Conservation (phyloP, 2,888 invertebrate genomes). For the Nasonovia ribisnigri region DNA sequence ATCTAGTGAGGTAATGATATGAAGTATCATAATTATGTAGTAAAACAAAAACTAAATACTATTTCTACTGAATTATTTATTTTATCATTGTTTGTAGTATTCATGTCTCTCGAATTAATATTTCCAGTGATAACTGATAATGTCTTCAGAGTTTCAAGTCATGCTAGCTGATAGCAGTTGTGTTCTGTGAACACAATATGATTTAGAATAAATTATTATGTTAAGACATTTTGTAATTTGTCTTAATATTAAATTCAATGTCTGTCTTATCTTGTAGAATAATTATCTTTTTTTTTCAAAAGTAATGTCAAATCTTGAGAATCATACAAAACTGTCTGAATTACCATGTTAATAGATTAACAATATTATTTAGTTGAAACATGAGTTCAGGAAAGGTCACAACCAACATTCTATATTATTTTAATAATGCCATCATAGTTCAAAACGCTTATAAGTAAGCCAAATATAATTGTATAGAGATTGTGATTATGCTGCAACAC, state of each 20-base stretch:
- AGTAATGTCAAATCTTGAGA: neutral
- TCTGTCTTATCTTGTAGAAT: neutral
- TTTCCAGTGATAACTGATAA: conserved; percentile 11
- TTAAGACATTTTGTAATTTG: neutral
- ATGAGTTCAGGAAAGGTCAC: neutral
- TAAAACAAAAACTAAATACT: neutral
- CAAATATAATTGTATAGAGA: neutral
- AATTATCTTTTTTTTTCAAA: neutral
- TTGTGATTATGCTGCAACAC: neutral
- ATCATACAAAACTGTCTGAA: neutral
- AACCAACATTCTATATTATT: neutral
- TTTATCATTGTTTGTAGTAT: neutral
- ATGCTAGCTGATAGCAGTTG: neutral
- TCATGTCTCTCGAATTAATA: neutral
- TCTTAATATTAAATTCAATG: neutral
- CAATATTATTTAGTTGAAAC: neutral
- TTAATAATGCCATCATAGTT: conserved; percentile 9
- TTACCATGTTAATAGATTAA: neutral
- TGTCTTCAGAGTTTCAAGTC: neutral
- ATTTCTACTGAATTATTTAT: neutral
- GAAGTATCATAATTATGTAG: neutral
- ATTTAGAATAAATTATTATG: neutral
- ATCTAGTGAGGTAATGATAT: neutral
- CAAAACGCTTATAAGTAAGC: neutral
- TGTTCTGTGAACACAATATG: neutral